These are phyloP conservation scores for Toxonevra muliebris DNA, from an alignment of 2,888 invertebrate genomes.

Conservation along the genomic window DNA sequence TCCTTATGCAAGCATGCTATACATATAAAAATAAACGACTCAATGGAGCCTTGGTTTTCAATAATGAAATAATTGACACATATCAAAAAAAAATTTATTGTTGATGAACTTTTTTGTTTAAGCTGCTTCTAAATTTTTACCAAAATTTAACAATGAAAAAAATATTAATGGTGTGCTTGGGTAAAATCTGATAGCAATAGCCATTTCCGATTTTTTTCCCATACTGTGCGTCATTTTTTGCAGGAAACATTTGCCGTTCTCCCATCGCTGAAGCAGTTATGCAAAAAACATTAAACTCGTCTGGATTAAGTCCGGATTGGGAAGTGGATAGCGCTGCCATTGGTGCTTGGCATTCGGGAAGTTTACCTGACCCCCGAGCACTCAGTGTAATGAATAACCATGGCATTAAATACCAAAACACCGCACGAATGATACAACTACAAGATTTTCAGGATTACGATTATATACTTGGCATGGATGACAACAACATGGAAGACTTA, in stretches of 20 bases:
- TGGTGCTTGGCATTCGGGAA: conserved; percentile 87
- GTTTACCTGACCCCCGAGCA: conserved; percentile 80
- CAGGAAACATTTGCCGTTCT: too few species aligned
- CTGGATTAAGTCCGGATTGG: conserved; percentile 74
- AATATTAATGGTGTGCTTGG: conserved; percentile 55
- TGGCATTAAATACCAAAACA: conserved; percentile 76
- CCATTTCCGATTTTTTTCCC: conserved; percentile 55
- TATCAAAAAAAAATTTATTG: too few species aligned
- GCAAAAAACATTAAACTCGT: conserved; percentile 73
- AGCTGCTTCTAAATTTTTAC: too few species aligned
- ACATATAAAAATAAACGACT: too few species aligned
- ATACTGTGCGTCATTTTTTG: too few species aligned
- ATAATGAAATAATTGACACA: too few species aligned
- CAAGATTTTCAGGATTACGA: conserved; percentile 82
- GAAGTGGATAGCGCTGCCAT: conserved; percentile 89
- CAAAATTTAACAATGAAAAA: conserved; percentile 8
- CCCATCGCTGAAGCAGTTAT: conserved; percentile 85
- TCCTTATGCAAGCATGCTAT: too few species aligned
- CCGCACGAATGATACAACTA: conserved; percentile 74
- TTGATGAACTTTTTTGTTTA: too few species aligned
- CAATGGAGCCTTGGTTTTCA: too few species aligned
- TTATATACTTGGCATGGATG: conserved; percentile 94
- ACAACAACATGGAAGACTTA: conserved; percentile 79
- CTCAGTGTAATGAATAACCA: conserved; percentile 74
- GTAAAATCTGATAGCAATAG: conserved; percentile 37